phyloP scores from a whole-genome alignment of 2,113 vertebrate species.

The Sinosuthora webbiana region DNA sequence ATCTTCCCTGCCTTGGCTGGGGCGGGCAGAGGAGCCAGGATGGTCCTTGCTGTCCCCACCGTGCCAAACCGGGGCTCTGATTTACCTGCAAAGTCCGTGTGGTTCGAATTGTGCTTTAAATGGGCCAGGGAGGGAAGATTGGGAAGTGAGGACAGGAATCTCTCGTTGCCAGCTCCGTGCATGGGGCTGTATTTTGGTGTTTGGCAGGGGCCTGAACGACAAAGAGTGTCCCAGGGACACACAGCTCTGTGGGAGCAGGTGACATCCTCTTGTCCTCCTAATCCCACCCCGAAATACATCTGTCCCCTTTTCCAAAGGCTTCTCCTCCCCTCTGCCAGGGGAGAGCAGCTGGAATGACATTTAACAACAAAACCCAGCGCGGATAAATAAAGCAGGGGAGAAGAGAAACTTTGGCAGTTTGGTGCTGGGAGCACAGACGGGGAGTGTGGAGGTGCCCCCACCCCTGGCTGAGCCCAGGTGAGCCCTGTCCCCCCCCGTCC shows the following conservation, averaged over 20 bases:
- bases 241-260: neutral
- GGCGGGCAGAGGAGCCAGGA: neutral
- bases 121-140: fast-evolving
- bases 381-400: neutral
- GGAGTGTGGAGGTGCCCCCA: neutral
- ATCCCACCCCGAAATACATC: fast-evolving
- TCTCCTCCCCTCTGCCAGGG: neutral
- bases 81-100: neutral
- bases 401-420: neutral
- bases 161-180: fast-evolving
- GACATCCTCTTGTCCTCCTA: too few relatives aligned
- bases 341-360: neutral
- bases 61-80: fast-evolving
- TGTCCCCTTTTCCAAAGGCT: neutral
- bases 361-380: neutral
- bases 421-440: neutral
- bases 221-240: neutral
- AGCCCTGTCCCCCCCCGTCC: neutral
- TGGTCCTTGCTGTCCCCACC: fast-evolving
- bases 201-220: neutral
- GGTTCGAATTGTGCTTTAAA: neutral
- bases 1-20: too few relatives aligned
- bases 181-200: neutral
- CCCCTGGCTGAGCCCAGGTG: neutral
- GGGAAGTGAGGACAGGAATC: neutral